Evolutionary conservation across 2,113 vertebrate genomes (phyloP).

Genomic region (Centropristis striata): DNA sequence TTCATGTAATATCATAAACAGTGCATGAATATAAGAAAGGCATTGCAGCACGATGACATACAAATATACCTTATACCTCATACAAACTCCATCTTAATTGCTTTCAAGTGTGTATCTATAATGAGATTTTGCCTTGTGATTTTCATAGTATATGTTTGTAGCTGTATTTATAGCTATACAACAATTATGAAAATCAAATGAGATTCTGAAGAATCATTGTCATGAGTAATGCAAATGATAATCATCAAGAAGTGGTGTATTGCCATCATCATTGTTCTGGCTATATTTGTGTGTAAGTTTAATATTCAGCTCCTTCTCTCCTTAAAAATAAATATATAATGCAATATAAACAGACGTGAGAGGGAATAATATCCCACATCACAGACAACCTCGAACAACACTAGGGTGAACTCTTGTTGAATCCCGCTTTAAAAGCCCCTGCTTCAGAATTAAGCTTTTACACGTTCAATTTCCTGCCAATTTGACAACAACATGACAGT

Average conservation of each 20-base stretch:
- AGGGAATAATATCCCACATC: conserved; percentile 85
- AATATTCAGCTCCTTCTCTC: conserved; percentile 81
- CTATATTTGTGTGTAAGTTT: conserved; percentile 75
- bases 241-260: conserved; percentile 66
- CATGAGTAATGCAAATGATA: conserved; percentile 68
- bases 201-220: conserved; percentile 66
- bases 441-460: conserved; percentile 82
- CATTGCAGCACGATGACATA: conserved; percentile 47
- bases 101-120: conserved; percentile 53
- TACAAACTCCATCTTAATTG: conserved; percentile 66
- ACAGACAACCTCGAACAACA: conserved; percentile 79
- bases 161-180: conserved; percentile 27
- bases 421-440: conserved; percentile 77
- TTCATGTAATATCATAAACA: conserved; percentile 70
- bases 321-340: conserved; percentile 85
- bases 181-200: conserved; percentile 74
- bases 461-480: conserved; percentile 86
- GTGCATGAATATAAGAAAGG: conserved; percentile 49
- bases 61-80: conserved; percentile 62
- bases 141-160: conserved; percentile 53
- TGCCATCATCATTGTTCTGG: conserved; percentile 53
- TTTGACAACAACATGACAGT: conserved; percentile 80
- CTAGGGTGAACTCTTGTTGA: conserved; percentile 77
- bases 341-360: conserved; percentile 86
- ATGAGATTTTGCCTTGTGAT: conserved; percentile 50